phyloP scores from a whole-genome alignment of 2,113 vertebrate genomes.

The Hipposideros armiger region DNA sequence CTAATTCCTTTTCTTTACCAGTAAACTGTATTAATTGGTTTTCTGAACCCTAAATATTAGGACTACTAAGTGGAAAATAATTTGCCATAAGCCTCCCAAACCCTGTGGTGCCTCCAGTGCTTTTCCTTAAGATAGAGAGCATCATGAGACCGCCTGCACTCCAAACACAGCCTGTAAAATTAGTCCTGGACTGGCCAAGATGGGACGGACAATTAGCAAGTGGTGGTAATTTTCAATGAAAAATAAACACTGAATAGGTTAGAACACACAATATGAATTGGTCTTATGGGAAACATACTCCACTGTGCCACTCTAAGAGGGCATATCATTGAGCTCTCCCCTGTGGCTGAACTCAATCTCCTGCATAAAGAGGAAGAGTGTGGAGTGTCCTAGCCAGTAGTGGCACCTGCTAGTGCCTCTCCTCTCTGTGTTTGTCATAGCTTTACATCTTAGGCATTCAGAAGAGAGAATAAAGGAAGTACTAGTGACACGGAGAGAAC shows the following conservation, averaged over 20 bases:
- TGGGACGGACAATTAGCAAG: neutral
- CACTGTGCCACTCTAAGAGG: neutral
- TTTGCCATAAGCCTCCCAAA: slow-evolving; percentile 39
- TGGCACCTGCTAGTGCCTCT: rapidly evolving
- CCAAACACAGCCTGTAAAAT: neutral
- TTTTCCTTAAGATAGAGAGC: neutral
- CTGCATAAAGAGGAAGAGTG: rapidly evolving
- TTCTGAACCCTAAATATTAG: slow-evolving; percentile 64
- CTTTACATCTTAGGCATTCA: neutral
- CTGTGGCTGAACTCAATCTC: neutral
- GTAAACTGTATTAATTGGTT: slow-evolving; percentile 64
- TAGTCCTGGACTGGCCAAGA: neutral
- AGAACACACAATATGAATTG: neutral
- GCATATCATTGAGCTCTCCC: rapidly evolving
- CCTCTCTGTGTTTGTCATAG: neutral
- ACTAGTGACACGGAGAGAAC: neutral
- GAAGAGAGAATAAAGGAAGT: neutral
- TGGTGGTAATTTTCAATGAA: neutral
- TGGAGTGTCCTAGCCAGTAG: rapidly evolving
- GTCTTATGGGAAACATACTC: neutral
- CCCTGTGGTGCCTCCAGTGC: neutral
- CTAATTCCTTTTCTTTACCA: slow-evolving; percentile 58
- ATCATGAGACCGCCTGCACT: neutral
- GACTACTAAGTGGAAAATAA: slow-evolving; percentile 59
- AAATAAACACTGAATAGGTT: neutral